These are phyloP conservation scores for Sebastes vulpes DNA, from an alignment of 2,797 vertebrate genomes.

Conservation along the genomic window DNA sequence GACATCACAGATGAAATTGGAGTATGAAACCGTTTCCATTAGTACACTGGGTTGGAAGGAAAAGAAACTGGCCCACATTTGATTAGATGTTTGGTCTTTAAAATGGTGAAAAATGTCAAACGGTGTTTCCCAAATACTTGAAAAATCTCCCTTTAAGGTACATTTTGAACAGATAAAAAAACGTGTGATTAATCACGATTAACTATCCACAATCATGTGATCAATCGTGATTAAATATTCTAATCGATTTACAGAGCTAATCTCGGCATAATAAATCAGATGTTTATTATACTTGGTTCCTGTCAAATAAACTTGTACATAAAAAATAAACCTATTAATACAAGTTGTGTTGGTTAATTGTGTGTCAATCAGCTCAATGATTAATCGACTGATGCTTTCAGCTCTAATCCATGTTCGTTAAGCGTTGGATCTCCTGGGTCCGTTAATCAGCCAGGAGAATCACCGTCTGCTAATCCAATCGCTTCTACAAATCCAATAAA, in stretches of 20 bases:
- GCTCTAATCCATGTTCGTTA: not conserved
- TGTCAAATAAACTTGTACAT: not conserved
- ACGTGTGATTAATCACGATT: too few species aligned
- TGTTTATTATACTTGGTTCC: too few species aligned
- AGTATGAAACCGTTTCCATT: not conserved
- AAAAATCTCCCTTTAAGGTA: too few species aligned
- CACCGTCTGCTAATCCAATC: not conserved
- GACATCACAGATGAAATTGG: not conserved
- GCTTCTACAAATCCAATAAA: not conserved
- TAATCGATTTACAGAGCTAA: too few species aligned
- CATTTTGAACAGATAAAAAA: too few species aligned
- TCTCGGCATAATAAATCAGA: too few species aligned
- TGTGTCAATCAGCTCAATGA: not conserved
- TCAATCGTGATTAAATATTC: too few species aligned
- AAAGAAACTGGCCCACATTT: not conserved
- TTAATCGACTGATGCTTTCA: not conserved
- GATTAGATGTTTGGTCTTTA: too few species aligned
- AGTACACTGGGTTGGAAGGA: not conserved
- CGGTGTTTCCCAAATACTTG: too few species aligned
- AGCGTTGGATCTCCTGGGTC: not conserved
- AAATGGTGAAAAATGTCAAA: too few species aligned
- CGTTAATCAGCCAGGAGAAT: not conserved
- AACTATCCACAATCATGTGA: too few species aligned
- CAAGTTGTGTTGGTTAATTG: not conserved
- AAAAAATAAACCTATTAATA: not conserved